phyloP scores from a whole-genome alignment of 2,113 vertebrate genomes.

The Salvelinus alpinus region DNA sequence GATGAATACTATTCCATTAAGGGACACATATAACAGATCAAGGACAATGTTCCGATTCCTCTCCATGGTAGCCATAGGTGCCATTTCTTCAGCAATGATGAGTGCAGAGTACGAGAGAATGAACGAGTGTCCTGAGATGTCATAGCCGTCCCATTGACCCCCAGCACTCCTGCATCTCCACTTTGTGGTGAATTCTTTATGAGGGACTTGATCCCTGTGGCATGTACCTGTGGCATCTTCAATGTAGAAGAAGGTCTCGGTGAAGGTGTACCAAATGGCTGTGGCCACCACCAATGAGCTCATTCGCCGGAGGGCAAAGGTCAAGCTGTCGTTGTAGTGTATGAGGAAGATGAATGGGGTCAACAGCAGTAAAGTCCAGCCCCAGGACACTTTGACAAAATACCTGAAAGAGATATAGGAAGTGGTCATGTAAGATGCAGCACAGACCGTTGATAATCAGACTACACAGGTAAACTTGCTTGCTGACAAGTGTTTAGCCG shows the following conservation, averaged over 20 bases:
- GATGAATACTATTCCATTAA: slow-evolving; percentile 78
- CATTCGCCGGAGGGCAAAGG: slow-evolving; percentile 74
- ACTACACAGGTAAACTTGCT: too few species aligned
- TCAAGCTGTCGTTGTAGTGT: slow-evolving; percentile 67
- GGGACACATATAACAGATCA: slow-evolving; percentile 76
- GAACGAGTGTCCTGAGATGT: slow-evolving; percentile 96
- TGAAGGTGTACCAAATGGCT: slow-evolving; percentile 84
- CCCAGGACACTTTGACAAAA: slow-evolving; percentile 96
- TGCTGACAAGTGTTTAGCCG: too few species aligned
- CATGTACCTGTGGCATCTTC: slow-evolving; percentile 85
- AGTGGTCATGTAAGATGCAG: not conserved
- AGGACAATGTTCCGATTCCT: slow-evolving; percentile 53
- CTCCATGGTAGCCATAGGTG: slow-evolving; percentile 74
- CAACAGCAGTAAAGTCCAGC: slow-evolving; percentile 88
- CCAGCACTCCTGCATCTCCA: slow-evolving; percentile 75
- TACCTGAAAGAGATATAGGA: slow-evolving; percentile 75
- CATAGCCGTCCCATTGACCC: slow-evolving; percentile 84
- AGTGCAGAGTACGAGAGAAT: slow-evolving; percentile 88
- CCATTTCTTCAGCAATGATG: slow-evolving; percentile 87
- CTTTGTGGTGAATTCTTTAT: slow-evolving; percentile 63
- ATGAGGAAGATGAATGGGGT: slow-evolving; percentile 85
- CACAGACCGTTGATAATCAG: not conserved
- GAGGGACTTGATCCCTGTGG: slow-evolving; percentile 47
- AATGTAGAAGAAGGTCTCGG: slow-evolving; percentile 78
- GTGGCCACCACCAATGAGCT: slow-evolving; percentile 83